phyloP scores from a whole-genome alignment of 2,888 invertebrate species.

The Ceratothoa steindachneri region DNA sequence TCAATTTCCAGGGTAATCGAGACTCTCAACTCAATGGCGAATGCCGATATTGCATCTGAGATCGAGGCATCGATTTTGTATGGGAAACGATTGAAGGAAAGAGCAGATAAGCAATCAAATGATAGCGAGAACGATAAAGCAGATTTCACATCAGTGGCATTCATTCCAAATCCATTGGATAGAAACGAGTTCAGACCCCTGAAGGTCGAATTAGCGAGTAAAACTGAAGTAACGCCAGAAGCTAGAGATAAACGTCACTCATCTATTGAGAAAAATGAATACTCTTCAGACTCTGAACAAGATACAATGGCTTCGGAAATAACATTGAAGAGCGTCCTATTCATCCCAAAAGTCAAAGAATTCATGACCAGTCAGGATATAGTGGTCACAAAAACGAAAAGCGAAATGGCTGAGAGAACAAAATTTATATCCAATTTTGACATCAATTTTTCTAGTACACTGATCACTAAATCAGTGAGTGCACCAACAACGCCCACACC shows the following conservation, averaged over 20 bases:
- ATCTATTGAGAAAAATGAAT: too few species aligned
- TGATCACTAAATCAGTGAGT: background rate
- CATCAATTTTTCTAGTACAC: background rate
- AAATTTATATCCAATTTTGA: background rate
- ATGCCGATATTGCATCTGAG: conserved; percentile 39
- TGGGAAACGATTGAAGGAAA: background rate
- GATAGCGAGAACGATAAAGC: background rate
- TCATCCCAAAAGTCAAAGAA: background rate
- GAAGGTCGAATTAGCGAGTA: too few species aligned
- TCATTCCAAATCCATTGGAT: too few species aligned
- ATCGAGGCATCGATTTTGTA: conserved; percentile 35
- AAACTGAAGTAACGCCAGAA: too few species aligned
- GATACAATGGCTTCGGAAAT: background rate
- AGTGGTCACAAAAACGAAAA: background rate
- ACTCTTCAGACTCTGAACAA: background rate
- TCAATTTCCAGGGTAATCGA: conserved; percentile 45
- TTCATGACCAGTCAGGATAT: background rate
- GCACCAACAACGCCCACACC: background rate
- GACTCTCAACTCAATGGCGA: conserved; percentile 35
- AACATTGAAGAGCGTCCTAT: background rate
- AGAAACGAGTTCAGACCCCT: too few species aligned
- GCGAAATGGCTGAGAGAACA: background rate
- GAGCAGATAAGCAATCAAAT: background rate
- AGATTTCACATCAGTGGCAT: background rate
- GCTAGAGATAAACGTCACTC: too few species aligned